Evolutionary conservation across 2,888 invertebrate species (phyloP), one percentile per base, ranked within the genome.

Genomic region (Coelogynopora nodosa): DNA sequence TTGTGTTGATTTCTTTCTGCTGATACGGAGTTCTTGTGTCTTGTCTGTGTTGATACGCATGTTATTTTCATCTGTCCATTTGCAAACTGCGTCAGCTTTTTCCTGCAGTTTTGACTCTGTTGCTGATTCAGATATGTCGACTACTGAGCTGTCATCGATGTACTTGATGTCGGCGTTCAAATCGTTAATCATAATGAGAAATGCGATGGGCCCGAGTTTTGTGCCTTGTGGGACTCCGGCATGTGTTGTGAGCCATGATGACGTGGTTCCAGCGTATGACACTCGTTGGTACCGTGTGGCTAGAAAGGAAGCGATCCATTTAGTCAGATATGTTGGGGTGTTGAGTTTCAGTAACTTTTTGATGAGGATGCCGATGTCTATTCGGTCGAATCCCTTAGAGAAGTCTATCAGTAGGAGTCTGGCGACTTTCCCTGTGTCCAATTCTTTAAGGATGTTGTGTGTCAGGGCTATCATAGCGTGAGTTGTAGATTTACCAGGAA

Each of bases 31-130:
- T 74, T 74, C 74, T 74, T 74, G 74, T 74, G 74, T 74, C 74
- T 74, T 74, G 74, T 74, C 74, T 74, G 74, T 74, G 74, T 74
- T 74, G 74, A 74, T 74, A 74, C 74, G 74, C 74, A 74, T 74
- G 74, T 74, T 74, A 74, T 74, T 74, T 74, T 74, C 74, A 23
- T 74, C 27, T 74, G 74, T 74, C 74, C 74, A 74, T 74, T 74
- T 74, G 74, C 74, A 74, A 74, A 74, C 74, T 74, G 18, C 74
- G 74, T 74, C 74, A 74, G 74, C 74, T 74, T 74, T 74, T 74
- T 74, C 74, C 74, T 74, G 74, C 74, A 74, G 5, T 74, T 23
- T 74, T 74, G 74, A 74, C 74, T 74, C 74, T 74, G 74, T 74
- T 74, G 74, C 74, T 74, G 74, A 74, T 74, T 74, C 74, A 74